Evolutionary conservation across 2,888 invertebrate genomes (phyloP).

Genomic region (Drosophila atroscutellata): DNA sequence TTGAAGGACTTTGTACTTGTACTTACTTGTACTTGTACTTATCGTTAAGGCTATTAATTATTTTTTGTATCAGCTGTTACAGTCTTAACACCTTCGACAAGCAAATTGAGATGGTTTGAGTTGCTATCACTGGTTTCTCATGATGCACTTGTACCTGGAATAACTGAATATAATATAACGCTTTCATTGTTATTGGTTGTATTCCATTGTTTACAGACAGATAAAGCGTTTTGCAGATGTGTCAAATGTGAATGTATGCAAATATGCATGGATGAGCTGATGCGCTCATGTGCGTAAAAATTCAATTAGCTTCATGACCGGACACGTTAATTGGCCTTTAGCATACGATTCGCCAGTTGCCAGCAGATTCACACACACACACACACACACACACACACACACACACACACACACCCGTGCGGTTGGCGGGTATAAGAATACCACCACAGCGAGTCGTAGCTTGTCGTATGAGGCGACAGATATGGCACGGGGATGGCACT

Average conservation of each 20-base stretch:
- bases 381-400: background rate
- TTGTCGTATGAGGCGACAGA: too few relatives aligned
- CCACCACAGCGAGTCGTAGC: too few relatives aligned
- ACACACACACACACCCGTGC: too few relatives aligned
- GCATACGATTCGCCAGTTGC: conserved; percentile 17
- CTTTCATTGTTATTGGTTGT: conserved; percentile 1
- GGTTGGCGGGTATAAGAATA: too few relatives aligned
- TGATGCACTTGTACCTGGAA: background rate
- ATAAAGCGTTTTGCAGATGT: conserved; percentile 19
- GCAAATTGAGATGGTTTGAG: background rate
- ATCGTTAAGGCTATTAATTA: background rate
- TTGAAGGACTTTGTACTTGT: background rate
- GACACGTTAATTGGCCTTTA: conserved; percentile 69
- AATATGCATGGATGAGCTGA: conserved; percentile 38
- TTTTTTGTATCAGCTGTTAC: background rate
- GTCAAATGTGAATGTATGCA: conserved; percentile 25
- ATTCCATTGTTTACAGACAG: background rate
- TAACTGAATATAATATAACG: conserved; percentile 32
- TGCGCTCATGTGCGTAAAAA: conserved; percentile 57
- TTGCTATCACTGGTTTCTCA: background rate
- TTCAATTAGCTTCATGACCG: conserved; percentile 64
- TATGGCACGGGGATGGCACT: too few relatives aligned
- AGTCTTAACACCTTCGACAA: background rate
- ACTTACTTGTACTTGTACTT: background rate
- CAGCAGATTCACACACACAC: background rate